phyloP scores from a whole-genome alignment of 2,888 invertebrate species.

The Nebria salina region DNA sequence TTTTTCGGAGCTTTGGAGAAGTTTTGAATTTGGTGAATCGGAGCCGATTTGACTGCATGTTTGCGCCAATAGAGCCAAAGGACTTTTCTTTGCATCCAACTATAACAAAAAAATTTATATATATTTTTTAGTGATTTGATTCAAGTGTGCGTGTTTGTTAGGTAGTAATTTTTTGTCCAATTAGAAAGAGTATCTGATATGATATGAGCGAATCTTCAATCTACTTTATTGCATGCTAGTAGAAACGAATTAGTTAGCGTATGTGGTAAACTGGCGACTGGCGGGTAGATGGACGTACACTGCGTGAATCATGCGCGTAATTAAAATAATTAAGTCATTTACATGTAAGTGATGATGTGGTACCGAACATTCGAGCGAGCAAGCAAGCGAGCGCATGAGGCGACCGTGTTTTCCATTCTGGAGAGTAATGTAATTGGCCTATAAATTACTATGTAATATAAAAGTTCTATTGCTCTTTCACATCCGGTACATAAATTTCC shows the following conservation, averaged over 20 bases:
- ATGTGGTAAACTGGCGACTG: neutral
- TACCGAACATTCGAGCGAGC: conserved; percentile 37
- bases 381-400: neutral
- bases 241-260: neutral
- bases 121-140: neutral
- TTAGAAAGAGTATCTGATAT: no score
- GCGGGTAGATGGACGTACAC: neutral
- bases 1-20: conserved; percentile 79
- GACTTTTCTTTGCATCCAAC: conserved; percentile 98
- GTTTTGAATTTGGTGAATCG: conserved; percentile 82
- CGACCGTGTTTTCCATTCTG: conserved; percentile 32
- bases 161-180: neutral
- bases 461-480: conserved; percentile 47
- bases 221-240: no score
- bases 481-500: conserved; percentile 46
- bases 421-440: conserved; percentile 47
- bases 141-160: neutral
- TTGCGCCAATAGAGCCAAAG: conserved; percentile 92
- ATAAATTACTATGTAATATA: conserved; percentile 47
- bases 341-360: conserved; percentile 46
- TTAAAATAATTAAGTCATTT: conserved; percentile 47
- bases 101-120: conserved; percentile 68
- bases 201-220: no score
- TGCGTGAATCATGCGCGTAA: conserved; percentile 44
- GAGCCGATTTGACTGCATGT: conserved; percentile 98